Evolutionary conservation across 2,113 vertebrate genomes (phyloP), one percentile per base, ranked within the genome.

Genomic region (Hipposideros armiger): DNA sequence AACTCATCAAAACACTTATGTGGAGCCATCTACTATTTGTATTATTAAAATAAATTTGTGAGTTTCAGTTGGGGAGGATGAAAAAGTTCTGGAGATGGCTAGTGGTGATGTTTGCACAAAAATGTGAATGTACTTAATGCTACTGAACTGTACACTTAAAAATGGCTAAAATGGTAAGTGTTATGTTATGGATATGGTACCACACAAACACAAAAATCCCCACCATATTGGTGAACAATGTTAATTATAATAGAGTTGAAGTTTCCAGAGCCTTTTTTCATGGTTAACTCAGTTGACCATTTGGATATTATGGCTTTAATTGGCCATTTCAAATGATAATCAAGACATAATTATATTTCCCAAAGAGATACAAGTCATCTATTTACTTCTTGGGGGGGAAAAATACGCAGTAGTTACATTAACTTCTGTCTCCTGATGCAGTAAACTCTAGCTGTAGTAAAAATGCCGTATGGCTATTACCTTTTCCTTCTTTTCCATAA

Each of bases 401-500:
- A 94, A 80, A 62, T 7, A 30, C 7, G 32, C 3, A 45, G 17
- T 40, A 74, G 26, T 50, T 50, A 72, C 20, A 19, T 19, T 92
- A 47, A 74, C 60, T 80, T 66, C 40, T 36, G 11, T 54, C 56
- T 95, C 70, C 50, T 72, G 45, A 83, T n/a, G 45, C 28, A 89
- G 64, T 76, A 50, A 73, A 69, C 7, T 67, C 62, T 10, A 80
- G 24, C 58, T 40, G 45, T 26, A 24, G 42, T 50, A 30, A 77
- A 58, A 84, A 67, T 19, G 20, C 7, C 10, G 6, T 73, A 45
- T 26, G 42, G 13, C 62, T 20, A 85, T 97, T 99, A 99, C 99
- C 99, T 99, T 99, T 99, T 94, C 99, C 99, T 98, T 99, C 99
- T 98, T 99, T 99, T 95, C 99, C 99, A 94, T 99, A 99, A 62